Evolutionary conservation across 1,140 invertebrate genomes (phyloP).

Genomic region (Fopius arisanus): DNA sequence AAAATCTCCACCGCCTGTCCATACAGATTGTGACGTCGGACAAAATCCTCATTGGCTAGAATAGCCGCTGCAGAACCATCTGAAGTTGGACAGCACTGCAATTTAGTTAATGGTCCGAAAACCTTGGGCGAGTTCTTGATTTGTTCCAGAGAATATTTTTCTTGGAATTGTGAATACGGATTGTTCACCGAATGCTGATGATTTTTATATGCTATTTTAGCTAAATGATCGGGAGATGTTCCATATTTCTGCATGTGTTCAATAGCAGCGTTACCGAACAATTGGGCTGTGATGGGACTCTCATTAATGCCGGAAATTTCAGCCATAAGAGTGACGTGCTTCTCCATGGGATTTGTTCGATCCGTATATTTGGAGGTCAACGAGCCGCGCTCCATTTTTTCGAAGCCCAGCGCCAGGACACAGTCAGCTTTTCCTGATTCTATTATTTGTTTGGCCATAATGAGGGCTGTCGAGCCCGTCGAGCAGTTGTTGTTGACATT

Average conservation of each 20-base stretch:
- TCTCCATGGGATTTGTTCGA: constrained; percentile 92
- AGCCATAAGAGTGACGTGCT: constrained; percentile 87
- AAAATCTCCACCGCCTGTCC: constrained; percentile 92
- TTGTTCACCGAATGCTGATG: constrained; percentile 97
- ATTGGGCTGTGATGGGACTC: constrained; percentile 89
- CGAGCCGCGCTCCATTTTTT: constrained; percentile 97
- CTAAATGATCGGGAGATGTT: constrained; percentile 90
- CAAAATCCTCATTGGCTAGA: constrained; percentile 90
- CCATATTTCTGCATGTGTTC: constrained; percentile 99
- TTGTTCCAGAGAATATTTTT: constrained; percentile 89
- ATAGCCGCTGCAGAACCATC: constrained; percentile 94
- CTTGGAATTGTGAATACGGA: constrained; percentile 93
- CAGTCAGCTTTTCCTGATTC: constrained; percentile 86
- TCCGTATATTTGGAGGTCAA: constrained; percentile 83
- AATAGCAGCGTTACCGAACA: constrained; percentile 95
- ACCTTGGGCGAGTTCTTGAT: constrained; percentile 86
- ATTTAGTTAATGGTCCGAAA: constrained; percentile 90
- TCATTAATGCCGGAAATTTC: constrained; percentile 76
- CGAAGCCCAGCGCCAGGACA: constrained; percentile 93
- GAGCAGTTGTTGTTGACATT: constrained; percentile 99
- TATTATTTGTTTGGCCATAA: constrained; percentile 90
- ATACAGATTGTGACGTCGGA: constrained; percentile 82
- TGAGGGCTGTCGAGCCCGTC: constrained; percentile 92
- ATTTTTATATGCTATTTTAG: constrained; percentile 98
- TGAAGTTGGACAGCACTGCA: constrained; percentile 97